A percentile compares a stretch with the other conserved stretches of the same genome.
Evolutionary conservation across 2,797 vertebrate species (phyloP).

Genomic region (Echiichthys vipera): DNA sequence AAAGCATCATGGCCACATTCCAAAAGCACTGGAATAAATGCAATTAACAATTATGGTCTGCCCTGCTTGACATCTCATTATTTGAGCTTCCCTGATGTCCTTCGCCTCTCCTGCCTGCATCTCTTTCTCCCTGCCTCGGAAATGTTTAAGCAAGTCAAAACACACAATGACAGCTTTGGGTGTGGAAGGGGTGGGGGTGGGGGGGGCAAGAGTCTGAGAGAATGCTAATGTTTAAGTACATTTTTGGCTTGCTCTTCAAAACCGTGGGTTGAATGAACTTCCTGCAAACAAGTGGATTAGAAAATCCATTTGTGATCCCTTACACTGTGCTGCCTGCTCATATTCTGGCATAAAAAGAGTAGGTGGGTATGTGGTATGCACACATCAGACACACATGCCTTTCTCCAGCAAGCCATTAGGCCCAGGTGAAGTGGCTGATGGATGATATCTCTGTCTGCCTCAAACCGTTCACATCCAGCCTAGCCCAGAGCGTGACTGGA

Average conservation of each 20-base stretch:
- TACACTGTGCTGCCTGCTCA: constrained; percentile 73
- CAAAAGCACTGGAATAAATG: constrained; percentile 81
- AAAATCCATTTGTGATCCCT: constrained; percentile 80
- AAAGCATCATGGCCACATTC: constrained; percentile 80
- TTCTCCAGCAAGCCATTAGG: constrained; percentile 73
- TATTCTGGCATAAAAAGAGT: constrained; percentile 74
- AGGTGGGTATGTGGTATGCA: constrained; percentile 63
- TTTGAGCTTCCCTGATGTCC: constrained; percentile 79
- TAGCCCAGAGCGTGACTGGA: constrained; percentile 57
- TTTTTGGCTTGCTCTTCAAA: constrained; percentile 80
- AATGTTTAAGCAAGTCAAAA: constrained; percentile 68
- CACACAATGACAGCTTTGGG: constrained; percentile 62
- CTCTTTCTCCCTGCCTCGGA: constrained; percentile 39
- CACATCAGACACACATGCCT: constrained; percentile 72
- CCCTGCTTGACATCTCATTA: constrained; percentile 82
- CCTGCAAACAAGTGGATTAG: constrained; percentile 82
- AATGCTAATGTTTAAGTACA: constrained; percentile 78
- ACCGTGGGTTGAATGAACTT: constrained; percentile 74
- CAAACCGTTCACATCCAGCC: constrained; percentile 63
- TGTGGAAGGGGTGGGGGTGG: constrained; percentile 8
- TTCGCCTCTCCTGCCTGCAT: constrained; percentile 62
- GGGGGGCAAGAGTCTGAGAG: constrained; percentile 60
- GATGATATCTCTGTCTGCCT: constrained; percentile 71
- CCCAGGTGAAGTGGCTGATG: constrained; percentile 76
- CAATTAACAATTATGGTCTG: constrained; percentile 83